Evolutionary conservation across 2,113 vertebrate genomes (phyloP).

Genomic region (Catagonus wagneri): DNA sequence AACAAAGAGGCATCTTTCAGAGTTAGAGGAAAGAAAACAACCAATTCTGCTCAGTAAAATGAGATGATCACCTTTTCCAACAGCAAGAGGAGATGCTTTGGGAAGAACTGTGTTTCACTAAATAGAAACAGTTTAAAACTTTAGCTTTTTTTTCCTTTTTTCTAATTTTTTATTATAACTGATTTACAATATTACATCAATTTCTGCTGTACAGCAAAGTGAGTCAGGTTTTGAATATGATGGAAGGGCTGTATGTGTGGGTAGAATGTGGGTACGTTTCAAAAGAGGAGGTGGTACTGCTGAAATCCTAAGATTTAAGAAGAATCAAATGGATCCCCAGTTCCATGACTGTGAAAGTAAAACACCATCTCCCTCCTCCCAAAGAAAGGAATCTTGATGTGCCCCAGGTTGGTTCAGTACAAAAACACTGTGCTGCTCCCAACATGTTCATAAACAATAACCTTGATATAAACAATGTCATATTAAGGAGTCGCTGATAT

Average conservation of each 20-base stretch:
- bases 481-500: too few relatives aligned
- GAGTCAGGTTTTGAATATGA: background rate
- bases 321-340: background rate
- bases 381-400: background rate
- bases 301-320: background rate
- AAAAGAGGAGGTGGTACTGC: background rate
- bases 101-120: background rate
- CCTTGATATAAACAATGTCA: background rate
- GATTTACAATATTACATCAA: too few relatives aligned
- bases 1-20: constrained; percentile 68
- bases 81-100: background rate
- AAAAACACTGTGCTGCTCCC: background rate
- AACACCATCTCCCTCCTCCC: background rate
- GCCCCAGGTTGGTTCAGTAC: background rate
- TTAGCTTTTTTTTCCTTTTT: background rate
- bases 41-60: constrained; percentile 9
- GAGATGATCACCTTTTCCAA: constrained; percentile 50
- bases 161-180: too few relatives aligned
- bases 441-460: background rate
- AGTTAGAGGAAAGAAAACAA: constrained; percentile 35
- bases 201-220: too few relatives aligned
- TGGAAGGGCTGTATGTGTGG: background rate
- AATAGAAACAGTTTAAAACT: background rate
- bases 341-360: background rate
- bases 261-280: background rate